These are phyloP conservation scores for Cosmia pyralina DNA, from an alignment of 2,888 invertebrate species.

Conservation along the genomic window DNA sequence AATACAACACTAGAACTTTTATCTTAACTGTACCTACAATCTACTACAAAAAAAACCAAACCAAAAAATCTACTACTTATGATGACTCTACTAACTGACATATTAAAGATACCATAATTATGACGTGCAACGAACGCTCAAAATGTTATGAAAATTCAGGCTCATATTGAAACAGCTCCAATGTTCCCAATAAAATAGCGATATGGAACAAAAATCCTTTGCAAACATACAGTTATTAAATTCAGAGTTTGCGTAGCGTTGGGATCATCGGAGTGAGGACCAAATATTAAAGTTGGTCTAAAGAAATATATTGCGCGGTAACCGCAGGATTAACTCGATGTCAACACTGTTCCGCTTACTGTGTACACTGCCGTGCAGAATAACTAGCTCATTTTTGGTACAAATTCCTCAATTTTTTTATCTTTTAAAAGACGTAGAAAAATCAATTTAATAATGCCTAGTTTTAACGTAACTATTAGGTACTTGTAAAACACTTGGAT, in stretches of 20 bases:
- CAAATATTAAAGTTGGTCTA: slow-evolving; percentile 85
- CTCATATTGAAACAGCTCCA: slow-evolving; percentile 21
- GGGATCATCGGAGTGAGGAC: slow-evolving; percentile 75
- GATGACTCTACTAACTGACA: slow-evolving; percentile 22
- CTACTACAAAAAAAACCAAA: no score
- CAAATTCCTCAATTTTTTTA: not conserved
- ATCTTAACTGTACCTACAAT: no score
- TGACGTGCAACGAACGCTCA: not conserved
- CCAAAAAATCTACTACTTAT: no score
- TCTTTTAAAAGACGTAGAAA: not conserved
- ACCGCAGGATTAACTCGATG: slow-evolving; percentile 78
- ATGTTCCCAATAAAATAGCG: slow-evolving; percentile 68
- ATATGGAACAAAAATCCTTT: slow-evolving; percentile 71
- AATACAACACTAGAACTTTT: no score
- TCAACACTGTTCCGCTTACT: slow-evolving; percentile 73
- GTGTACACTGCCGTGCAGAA: slow-evolving; percentile 53
- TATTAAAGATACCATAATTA: not conserved
- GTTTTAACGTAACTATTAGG: no score
- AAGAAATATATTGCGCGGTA: slow-evolving; percentile 83
- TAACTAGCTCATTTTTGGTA: not conserved
- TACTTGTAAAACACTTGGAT: no score
- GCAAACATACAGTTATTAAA: slow-evolving; percentile 81
- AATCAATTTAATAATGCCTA: no score
- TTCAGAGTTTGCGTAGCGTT: slow-evolving; percentile 68
- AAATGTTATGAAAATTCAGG: slow-evolving; percentile 18